Base-by-base conservation (phyloP, 2,113 vertebrate species). In the Pontoporia blainvillei region DNA sequence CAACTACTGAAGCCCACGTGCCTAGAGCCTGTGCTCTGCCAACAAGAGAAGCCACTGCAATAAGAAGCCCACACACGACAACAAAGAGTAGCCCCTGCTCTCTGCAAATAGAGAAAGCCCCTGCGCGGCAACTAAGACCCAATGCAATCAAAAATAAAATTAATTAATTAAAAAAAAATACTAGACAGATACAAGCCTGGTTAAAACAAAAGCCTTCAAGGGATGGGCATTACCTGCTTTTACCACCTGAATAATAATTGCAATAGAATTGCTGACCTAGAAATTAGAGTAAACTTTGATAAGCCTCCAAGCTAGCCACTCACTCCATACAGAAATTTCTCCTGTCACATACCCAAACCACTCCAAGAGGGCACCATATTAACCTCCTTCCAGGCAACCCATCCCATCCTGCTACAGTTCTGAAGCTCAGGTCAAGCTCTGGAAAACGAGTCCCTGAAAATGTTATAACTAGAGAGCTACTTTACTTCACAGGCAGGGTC, bases 401-500 rank as follows among this genome's bases (percentile, higher is more conserved):
- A 57, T 46, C 78, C 59, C 66, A 75, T 54, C 13, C 34, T 62
- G n/a, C 52, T 71, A 46, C 10, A 57, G 14, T 31, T 88, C 57
- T 57, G 12, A 57, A 78, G 59, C 18, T 89, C 39, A 90, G 21
- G 29, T 82, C 27, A 89, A 75, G 11, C 41, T 86, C 64, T 54
- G 39, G n/a, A 75, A 97, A 95, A 72, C 15, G 4, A 49, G n/a
- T 57, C 57, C 67, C 44, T 97, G 36, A 79, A 86, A 90, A 82
- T 67, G 29, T 73, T 54, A 5, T 23, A 89, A 85, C 31, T 57
- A 34, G 39, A 79, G 12, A 72, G 7, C 36, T 34, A 34, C 27
- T 75, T 90, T 39, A 61, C 52, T 49, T 61, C 52, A 81, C 20
- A 81, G 27, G 20, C 46, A 44, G 75, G n/a, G 11, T 92, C 89